Percentiles rank a stretch among this genome's conserved stretches.
phyloP scores from a whole-genome alignment of 2,797 vertebrate species.

The Darevskia mixta region DNA sequence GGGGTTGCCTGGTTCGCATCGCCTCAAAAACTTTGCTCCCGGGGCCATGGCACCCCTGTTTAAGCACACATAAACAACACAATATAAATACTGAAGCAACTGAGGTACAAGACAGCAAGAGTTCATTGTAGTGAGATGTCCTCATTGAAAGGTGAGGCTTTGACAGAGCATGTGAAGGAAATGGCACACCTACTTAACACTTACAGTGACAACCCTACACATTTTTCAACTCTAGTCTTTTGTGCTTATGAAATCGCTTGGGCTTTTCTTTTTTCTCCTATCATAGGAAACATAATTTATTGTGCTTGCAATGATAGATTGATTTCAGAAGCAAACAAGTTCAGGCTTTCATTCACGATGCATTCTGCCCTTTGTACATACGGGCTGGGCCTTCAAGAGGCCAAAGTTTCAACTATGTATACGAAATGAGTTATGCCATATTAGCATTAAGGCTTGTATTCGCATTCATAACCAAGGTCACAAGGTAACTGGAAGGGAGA shows the following conservation, averaged over 20 bases:
- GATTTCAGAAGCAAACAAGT: conserved; percentile 28
- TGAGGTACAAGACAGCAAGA: neutral
- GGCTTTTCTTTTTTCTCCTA: neutral
- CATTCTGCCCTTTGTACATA: neutral
- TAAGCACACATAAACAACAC: too few relatives aligned
- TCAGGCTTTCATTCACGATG: neutral
- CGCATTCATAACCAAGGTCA: neutral
- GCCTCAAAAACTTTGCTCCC: too few relatives aligned
- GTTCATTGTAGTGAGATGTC: neutral
- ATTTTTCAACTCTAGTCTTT: neutral
- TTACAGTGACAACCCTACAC: neutral
- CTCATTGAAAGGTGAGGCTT: conserved; percentile 6
- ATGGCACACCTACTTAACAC: neutral
- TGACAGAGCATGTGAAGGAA: neutral
- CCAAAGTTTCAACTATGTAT: neutral
- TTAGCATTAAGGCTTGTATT: neutral
- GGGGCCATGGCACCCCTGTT: too few relatives aligned
- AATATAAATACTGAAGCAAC: neutral
- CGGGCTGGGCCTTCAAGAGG: neutral
- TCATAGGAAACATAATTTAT: neutral
- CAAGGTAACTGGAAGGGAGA: neutral
- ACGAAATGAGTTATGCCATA: neutral
- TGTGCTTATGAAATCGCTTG: conserved; percentile 7
- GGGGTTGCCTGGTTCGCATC: too few relatives aligned
- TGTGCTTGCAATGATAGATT: neutral